These are phyloP conservation scores for Hecatera dysodea DNA, from an alignment of 2,888 invertebrate species.

Conservation along the genomic window DNA sequence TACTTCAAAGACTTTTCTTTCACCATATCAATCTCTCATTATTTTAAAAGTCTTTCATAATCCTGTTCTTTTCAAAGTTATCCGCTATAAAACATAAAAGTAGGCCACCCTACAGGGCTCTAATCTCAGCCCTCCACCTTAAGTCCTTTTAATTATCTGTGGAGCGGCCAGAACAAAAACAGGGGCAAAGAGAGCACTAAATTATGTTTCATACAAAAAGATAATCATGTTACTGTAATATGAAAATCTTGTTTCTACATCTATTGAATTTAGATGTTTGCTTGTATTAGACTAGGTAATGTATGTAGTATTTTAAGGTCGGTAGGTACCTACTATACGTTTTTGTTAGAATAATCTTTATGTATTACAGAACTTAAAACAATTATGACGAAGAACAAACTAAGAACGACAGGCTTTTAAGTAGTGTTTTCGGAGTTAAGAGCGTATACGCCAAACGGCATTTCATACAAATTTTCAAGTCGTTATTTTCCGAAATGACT, in stretches of 20 bases:
- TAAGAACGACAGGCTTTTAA: too few species aligned
- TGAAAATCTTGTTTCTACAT: not conserved
- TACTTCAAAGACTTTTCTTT: not conserved
- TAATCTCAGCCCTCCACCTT: conserved; percentile 80
- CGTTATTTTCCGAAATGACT: too few species aligned
- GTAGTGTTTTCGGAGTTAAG: too few species aligned
- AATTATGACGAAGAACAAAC: too few species aligned
- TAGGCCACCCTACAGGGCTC: conserved; percentile 65
- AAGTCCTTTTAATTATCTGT: conserved; percentile 78
- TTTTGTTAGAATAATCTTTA: too few species aligned
- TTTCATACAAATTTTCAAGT: too few species aligned
- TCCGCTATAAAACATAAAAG: conserved; percentile 21
- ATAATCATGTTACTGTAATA: conserved; percentile 16
- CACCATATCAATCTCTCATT: not conserved
- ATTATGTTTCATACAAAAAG: conserved; percentile 51
- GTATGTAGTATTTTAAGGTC: too few species aligned
- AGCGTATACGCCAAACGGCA: too few species aligned
- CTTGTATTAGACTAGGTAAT: too few species aligned
- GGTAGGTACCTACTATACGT: too few species aligned
- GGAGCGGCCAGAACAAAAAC: conserved; percentile 51
- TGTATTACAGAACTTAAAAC: too few species aligned
- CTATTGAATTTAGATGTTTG: not conserved
- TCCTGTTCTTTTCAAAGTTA: not conserved
- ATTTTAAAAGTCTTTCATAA: not conserved
- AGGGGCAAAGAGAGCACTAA: conserved; percentile 45